Conservation (phyloP, 2,888 invertebrate species). For the Mamestra brassicae region DNA sequence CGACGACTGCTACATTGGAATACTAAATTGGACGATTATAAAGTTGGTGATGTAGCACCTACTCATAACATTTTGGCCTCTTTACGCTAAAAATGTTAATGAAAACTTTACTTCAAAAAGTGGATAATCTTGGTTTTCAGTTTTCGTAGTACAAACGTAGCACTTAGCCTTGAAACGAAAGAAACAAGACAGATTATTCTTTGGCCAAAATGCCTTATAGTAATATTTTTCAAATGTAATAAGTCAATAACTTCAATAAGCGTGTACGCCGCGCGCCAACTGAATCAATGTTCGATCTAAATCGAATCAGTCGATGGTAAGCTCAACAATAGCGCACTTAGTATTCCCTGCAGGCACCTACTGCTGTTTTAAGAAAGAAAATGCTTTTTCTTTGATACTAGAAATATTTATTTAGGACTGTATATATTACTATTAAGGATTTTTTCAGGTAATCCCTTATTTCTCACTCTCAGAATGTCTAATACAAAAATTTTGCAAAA, state of each 20-base stretch:
- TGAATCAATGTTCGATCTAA: conserved; percentile 28
- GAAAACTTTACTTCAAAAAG: not conserved
- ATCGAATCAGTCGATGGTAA: conserved; percentile 43
- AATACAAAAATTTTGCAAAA: too few species aligned
- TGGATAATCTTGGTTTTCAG: not conserved
- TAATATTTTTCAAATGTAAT: not conserved
- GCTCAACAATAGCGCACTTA: conserved; percentile 29
- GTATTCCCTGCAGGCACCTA: conserved; percentile 27
- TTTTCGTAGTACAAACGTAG: not conserved
- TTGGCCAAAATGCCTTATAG: not conserved
- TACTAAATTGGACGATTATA: too few species aligned
- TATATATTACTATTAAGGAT: not conserved
- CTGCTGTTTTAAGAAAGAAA: conserved; percentile 18
- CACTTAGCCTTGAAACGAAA: not conserved
- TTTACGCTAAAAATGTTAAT: not conserved
- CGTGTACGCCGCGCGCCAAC: conserved; percentile 14
- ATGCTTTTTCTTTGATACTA: not conserved
- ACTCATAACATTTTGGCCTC: too few species aligned
- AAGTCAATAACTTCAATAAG: conserved; percentile 22
- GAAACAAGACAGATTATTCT: not conserved
- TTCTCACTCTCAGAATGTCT: too few species aligned
- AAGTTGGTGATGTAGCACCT: too few species aligned
- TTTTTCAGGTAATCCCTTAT: not conserved
- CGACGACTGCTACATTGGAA: too few species aligned
- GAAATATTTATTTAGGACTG: not conserved